Conservation (phyloP, 2,113 vertebrate species). For the Laterallus jamaicensis region DNA sequence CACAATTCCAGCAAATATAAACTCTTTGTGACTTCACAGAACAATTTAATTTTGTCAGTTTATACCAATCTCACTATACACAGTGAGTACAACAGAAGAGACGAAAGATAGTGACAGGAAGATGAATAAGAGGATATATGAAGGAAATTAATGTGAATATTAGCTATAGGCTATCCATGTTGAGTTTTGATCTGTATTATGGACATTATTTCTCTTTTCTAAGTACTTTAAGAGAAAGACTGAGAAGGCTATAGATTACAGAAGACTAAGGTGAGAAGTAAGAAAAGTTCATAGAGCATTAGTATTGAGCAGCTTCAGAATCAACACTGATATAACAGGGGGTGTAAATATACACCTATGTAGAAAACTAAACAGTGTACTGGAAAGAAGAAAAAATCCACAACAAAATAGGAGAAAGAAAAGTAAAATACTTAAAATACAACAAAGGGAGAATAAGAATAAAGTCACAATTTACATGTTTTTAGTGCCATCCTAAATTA, state of each 20-base stretch:
- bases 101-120: background rate
- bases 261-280: background rate
- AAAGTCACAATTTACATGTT: fast-evolving
- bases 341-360: background rate
- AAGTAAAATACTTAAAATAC: background rate
- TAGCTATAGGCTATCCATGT: background rate
- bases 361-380: background rate
- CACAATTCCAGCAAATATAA: background rate
- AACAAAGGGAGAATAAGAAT: background rate
- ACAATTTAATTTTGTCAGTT: background rate
- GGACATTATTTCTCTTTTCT: background rate
- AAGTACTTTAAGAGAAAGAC: background rate
- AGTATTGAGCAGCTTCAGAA: background rate
- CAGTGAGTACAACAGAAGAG: background rate
- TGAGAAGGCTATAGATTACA: background rate
- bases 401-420: background rate
- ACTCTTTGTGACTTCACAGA: background rate
- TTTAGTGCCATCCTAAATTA: background rate
- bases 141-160: background rate
- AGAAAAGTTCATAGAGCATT: background rate
- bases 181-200: background rate
- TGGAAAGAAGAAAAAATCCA: background rate
- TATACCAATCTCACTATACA: background rate
- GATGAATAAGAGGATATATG: background rate
- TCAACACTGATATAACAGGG: background rate